Base-by-base conservation (phyloP, 2,113 vertebrate genomes). In the Cisticola juncidis region DNA sequence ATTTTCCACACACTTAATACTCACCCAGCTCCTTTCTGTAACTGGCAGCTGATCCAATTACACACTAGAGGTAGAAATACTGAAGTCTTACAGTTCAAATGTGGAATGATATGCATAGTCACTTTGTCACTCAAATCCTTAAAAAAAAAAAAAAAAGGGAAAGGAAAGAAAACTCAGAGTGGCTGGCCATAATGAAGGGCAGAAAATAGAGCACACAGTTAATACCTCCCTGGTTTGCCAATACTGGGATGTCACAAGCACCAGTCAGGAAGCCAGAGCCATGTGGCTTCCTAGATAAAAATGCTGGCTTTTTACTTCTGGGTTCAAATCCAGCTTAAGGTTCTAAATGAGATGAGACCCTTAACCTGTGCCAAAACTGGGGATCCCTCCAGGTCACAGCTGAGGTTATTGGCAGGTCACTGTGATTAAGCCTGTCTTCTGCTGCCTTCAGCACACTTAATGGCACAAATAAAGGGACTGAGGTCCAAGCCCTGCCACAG, bases 351-450 rank as follows among this genome's bases (percentile, higher is more conserved):
- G 94, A 91, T 81, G 87, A 96, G 79, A 95, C 90, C 76, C 82
- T 87, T 97, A 97, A 94, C 93, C 92, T 94, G 21, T 91, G 92
- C 87, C 88, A 79, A 85, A 88, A 92, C 54, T 86, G 12, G 9
- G 77, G 61, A 97, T 95, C 78, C 71, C 96, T 94, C 54, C 90
- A 95, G 97, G 95, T 96, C 96, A 95, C 81, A 84, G 42, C n/a
- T 78, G 93, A 97, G 95, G 96, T 97, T 97, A 95, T 22, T 61
- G 95, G 57, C 86, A 94, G 97, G 95, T 96, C 95, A 94, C 54
- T 26, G 26, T 42, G 58, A 84, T 86, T 78, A 91, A 89, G 69
- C 61, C 94, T 88, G 78, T 94, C 72, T 95, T 94, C 95, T 91
- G 80, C 71, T 93, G 88, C 92, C 95, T 96, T 92, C 84, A 82